A percentile compares a stretch with the other conserved stretches of the same genome.
phyloP scores from a whole-genome alignment of 2,113 vertebrate genomes.

The Xiphophorus couchianus region DNA sequence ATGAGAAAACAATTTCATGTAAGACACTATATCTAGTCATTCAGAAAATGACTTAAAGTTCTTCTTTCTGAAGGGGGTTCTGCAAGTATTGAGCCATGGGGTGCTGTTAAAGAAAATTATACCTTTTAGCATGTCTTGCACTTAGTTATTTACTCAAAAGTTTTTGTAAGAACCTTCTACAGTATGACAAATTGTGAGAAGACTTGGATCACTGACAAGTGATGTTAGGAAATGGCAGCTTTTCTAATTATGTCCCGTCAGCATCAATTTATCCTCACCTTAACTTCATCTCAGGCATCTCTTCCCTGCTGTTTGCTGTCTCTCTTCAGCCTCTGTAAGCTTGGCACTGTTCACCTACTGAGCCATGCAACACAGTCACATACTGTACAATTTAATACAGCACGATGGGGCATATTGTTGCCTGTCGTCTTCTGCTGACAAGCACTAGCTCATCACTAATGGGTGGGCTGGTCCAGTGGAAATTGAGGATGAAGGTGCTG shows the following conservation, averaged over 20 bases:
- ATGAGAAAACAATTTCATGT: too few relatives aligned
- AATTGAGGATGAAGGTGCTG: slow-evolving; percentile 27
- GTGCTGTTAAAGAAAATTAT: neutral
- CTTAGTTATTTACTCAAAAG: slow-evolving; percentile 34
- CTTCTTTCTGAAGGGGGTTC: neutral
- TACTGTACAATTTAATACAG: slow-evolving; percentile 46
- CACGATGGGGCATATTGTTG: slow-evolving; percentile 49
- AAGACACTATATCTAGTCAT: neutral
- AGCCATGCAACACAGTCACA: slow-evolving; percentile 28
- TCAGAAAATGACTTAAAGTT: neutral
- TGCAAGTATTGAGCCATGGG: neutral
- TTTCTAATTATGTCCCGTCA: slow-evolving; percentile 75
- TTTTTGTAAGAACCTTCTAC: slow-evolving; percentile 15
- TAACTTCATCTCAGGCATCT: slow-evolving; percentile 51
- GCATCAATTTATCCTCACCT: slow-evolving; percentile 63
- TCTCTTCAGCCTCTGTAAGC: slow-evolving; percentile 15
- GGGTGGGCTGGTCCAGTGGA: slow-evolving; percentile 30
- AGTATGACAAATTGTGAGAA: slow-evolving; percentile 29
- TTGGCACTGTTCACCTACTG: slow-evolving; percentile 36
- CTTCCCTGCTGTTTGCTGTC: slow-evolving; percentile 22
- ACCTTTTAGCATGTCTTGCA: slow-evolving; percentile 7
- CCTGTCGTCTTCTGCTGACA: slow-evolving; percentile 52
- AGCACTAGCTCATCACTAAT: slow-evolving; percentile 58
- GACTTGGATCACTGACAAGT: slow-evolving; percentile 55
- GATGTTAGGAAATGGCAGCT: slow-evolving; percentile 42